Evolutionary conservation across 1,140 invertebrate species (phyloP), one percentile per base, ranked within the genome.

Genomic region (Papilio machaon): DNA sequence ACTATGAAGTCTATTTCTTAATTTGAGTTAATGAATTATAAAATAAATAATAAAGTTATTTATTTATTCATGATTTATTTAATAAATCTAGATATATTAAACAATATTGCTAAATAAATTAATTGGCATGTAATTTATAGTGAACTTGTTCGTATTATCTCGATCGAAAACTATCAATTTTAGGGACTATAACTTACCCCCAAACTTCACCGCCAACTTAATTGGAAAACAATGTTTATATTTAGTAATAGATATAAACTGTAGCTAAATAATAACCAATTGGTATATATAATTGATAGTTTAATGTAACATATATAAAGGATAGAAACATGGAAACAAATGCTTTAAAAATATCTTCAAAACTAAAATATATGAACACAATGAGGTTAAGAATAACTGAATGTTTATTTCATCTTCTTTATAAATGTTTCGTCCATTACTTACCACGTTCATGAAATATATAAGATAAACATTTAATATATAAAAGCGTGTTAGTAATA

Each of bases 361-460:
- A 49, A 4, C 47, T 3, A 1, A 30, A 30, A 49, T 5, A 17
- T 7, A 17, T 6, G 49, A 52, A 15, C 49, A 1, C 15, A 52
- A 52, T 17, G 17, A 15, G 49, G 0, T 52, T 15, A 52, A 15
- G 49, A 6, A 43, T 70, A 15, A 5, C 30, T 70, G 13, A 13
- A 70, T 70, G 35, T 70, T 70, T 70, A 70, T 70, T 70, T 70
- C 30, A 15, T 70, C 64, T 13, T 54, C 52, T 70, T 15, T 70
- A 70, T 70, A 38, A 70, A 70, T 38, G 30, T 70, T 35, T 70
- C 23, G 30, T 38, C 30, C 13, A 70, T 70, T 54, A 7, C 11
- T 35, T 35, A 7, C 11, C 23, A 70, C 64, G 64, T 70, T 70
- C 64, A 70, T 70, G 35, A 70, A 70, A 70, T 70, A 70, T 70